A percentile compares a stretch with the other conserved stretches of the same genome.
These are phyloP conservation scores for Numenius phaeopus DNA, from an alignment of 2,797 vertebrate genomes.

Conservation along the genomic window DNA sequence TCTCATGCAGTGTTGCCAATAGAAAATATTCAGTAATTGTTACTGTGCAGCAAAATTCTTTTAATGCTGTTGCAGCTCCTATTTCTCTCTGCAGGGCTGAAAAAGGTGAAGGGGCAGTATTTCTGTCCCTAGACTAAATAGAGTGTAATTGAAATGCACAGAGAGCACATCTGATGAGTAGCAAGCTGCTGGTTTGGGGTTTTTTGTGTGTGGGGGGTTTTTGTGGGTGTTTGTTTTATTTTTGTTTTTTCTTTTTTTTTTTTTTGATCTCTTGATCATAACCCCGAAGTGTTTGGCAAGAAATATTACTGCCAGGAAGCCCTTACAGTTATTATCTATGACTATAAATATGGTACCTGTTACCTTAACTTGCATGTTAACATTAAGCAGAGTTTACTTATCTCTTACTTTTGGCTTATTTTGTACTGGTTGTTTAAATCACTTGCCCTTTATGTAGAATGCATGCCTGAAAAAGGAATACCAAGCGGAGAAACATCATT, in stretches of 20 bases:
- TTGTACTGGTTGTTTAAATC: not conserved
- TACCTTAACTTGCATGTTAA: not conserved
- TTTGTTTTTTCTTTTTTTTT: too few relatives aligned
- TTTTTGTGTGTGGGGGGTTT: too few relatives aligned
- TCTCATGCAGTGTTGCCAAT: not conserved
- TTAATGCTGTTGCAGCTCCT: not conserved
- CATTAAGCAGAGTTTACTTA: not conserved
- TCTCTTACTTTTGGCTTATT: not conserved
- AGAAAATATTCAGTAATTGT: not conserved
- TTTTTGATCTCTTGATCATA: not conserved
- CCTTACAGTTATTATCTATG: not conserved
- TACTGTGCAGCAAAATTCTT: not conserved
- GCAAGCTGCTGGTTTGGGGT: not conserved
- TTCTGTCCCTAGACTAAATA: not conserved
- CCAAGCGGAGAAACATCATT: not conserved
- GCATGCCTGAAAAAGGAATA: slow-evolving; percentile 32
- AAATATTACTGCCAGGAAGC: not conserved
- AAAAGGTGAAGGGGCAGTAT: not conserved
- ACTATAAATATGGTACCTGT: not conserved
- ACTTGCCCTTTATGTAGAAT: not conserved
- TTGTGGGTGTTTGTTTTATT: not conserved
- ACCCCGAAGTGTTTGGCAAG: not conserved
- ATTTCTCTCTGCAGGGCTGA: not conserved
- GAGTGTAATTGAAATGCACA: not conserved
- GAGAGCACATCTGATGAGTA: not conserved